These are phyloP conservation scores for Philopedon plagiatum DNA, from an alignment of 2,888 invertebrate species.

Conservation along the genomic window DNA sequence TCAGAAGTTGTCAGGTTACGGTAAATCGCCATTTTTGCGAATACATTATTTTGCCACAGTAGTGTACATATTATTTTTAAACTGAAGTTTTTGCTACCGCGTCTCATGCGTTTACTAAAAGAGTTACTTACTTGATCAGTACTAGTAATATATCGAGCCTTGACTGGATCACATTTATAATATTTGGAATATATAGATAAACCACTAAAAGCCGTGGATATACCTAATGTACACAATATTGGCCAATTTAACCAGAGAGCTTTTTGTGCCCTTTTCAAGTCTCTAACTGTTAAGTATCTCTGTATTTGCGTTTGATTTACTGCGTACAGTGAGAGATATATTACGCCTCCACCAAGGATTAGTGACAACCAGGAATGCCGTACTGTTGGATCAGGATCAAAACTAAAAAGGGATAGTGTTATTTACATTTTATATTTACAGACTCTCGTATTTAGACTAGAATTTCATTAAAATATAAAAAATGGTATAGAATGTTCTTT, in stretches of 20 bases:
- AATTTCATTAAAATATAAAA: no score
- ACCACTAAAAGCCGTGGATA: slow-evolving; percentile 80
- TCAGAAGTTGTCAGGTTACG: no score
- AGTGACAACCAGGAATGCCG: slow-evolving; percentile 89
- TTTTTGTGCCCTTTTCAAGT: slow-evolving; percentile 78
- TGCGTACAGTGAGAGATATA: slow-evolving; percentile 86
- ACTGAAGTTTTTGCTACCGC: no score
- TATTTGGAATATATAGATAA: slow-evolving; percentile 90
- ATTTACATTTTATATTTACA: no score
- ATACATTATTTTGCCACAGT: no score
- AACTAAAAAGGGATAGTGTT: slow-evolving; percentile 73
- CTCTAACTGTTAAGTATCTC: slow-evolving; percentile 79
- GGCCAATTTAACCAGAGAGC: slow-evolving; percentile 89
- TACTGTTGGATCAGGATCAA: slow-evolving; percentile 84
- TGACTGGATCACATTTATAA: slow-evolving; percentile 84
- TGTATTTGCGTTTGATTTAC: slow-evolving; percentile 91
- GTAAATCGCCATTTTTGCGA: no score
- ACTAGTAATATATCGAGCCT: slow-evolving; percentile 74
- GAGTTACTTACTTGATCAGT: slow-evolving; percentile 75
- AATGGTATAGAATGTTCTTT: no score
- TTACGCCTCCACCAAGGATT: slow-evolving; percentile 84
- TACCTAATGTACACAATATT: slow-evolving; percentile 80
- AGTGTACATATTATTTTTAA: no score
- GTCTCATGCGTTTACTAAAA: no score
- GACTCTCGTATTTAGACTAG: no score